These are phyloP conservation scores for Cinara cedri DNA, from an alignment of 2,888 invertebrate species.

Conservation along the genomic window DNA sequence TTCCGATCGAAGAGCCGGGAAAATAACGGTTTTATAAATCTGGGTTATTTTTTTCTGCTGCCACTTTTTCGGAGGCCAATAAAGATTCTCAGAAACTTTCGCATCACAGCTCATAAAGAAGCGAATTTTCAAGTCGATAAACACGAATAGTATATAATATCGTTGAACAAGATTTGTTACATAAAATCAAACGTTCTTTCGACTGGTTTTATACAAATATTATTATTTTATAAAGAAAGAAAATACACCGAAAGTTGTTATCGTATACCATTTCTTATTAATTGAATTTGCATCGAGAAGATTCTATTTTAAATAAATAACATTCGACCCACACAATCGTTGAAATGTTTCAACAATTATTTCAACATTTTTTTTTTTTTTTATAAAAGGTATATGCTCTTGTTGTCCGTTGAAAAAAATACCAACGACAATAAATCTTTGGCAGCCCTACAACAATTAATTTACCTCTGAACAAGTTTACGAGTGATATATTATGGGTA, in stretches of 20 bases:
- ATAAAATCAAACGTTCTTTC: no score
- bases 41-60: no score
- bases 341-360: constrained; percentile 10
- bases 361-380: not conserved
- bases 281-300: not conserved
- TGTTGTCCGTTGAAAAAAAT: not conserved
- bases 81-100: no score
- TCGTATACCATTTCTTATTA: not conserved
- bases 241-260: not conserved
- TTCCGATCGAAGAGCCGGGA: no score
- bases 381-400: not conserved
- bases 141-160: no score
- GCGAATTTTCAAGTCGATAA: no score
- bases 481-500: not conserved
- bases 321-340: not conserved
- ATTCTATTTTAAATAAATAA: not conserved
- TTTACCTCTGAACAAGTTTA: constrained; percentile 6
- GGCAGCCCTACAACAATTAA: constrained; percentile 9
- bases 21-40: no score
- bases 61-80: no score
- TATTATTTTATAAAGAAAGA: no score
- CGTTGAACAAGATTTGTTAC: no score
- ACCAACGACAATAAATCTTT: constrained; percentile 15
- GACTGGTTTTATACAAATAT: no score
- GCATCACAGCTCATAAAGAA: no score